Base-by-base conservation (phyloP, 2,797 vertebrate species). In the Tympanoctomys barrerae region DNA sequence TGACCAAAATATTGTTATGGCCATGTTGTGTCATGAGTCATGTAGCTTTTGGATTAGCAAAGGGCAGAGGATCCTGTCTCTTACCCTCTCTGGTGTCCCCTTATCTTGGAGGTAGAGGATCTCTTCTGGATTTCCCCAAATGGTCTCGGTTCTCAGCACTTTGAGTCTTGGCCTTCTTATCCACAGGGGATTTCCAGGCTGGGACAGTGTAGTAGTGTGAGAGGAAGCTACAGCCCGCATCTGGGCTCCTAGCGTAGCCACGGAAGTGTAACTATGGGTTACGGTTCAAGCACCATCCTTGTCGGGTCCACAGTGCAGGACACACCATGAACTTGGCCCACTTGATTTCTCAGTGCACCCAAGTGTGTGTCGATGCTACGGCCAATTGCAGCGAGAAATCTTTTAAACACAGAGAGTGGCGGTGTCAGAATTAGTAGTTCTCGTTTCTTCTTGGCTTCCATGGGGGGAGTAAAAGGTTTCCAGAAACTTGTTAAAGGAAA, bases 171-270 rank as follows among this genome's bases (percentile, higher is more conserved):
- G 78, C 31, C 90, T 94, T 92, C 95, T 92, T 89, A 89, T 91
- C 95, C 97, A 94, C 96, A 96, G 90, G 52, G 42, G 93, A 93
- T 95, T 97, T 97, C 68, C 97, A 95, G 88, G 96, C 97, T 94
- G 94, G 75, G 96, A 92, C 95, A 95, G 80, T 85, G 97, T 96
- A 94, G 75, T 84, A 39, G 89, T 88, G 90, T 95, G 52, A 91
- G 96, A 98, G 94, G 95, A 95, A 97, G 64, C 77, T 87, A 92
- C 83, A 95, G 94, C 54, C 31, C 84, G 97, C 31, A 4, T 7
- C 12, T 54, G 12, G 85, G 95, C 93, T 94, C 97, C 92, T 97
- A 81, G 94, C 93, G 94, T 94, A 90, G 39, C 84, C 92, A 64
- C 94, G 70, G 79, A 96, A 91, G 97, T 97, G 97, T 96, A 98